These are phyloP conservation scores for Schizaphis graminum DNA, from an alignment of 2,888 invertebrate species.

Conservation along the genomic window DNA sequence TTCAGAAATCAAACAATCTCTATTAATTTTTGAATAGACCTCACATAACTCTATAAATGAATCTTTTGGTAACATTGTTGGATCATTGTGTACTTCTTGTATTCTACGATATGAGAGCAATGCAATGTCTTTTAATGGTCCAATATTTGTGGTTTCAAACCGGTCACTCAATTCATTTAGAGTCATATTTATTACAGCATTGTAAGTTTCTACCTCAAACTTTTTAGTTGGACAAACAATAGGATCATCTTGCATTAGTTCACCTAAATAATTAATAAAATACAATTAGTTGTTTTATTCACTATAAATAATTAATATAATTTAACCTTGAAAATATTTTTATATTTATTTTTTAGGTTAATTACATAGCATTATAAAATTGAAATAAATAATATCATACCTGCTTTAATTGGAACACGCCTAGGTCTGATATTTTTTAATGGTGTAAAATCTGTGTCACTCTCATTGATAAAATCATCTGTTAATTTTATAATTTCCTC, in stretches of 20 bases:
- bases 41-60: background rate
- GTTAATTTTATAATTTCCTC: too few relatives aligned
- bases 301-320: background rate
- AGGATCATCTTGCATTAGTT: background rate
- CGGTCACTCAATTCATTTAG: background rate
- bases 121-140: background rate
- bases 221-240: background rate
- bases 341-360: too few relatives aligned
- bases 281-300: background rate
- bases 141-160: conserved; percentile 9
- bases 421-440: too few relatives aligned
- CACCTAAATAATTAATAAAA: background rate
- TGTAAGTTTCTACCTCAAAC: conserved; percentile 1
- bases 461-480: too few relatives aligned
- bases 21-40: conserved; percentile 8
- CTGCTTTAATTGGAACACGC: too few relatives aligned
- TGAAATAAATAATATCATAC: too few relatives aligned
- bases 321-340: too few relatives aligned
- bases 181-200: background rate
- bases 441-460: too few relatives aligned
- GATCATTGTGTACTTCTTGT: background rate
- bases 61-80: background rate
- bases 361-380: too few relatives aligned
- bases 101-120: background rate
- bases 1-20: background rate